These are phyloP conservation scores for Hylaeus anthracinus DNA, from an alignment of 1,140 invertebrate species.

Conservation along the genomic window DNA sequence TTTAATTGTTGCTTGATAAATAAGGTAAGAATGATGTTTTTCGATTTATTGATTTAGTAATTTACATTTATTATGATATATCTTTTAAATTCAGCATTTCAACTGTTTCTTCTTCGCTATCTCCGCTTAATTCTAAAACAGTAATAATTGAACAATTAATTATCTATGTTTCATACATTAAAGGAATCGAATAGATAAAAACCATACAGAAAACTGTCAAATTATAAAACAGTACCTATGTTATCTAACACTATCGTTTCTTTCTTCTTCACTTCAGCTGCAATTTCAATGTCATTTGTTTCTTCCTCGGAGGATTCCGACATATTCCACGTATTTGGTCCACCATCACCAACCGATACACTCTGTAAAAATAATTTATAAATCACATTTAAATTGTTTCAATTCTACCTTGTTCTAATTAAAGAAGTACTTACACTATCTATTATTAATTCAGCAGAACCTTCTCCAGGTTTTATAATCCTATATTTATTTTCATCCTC, in stretches of 20 bases:
- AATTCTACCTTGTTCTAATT: not conserved
- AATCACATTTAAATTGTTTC: slow-evolving; percentile 9
- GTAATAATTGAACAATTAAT: slow-evolving; percentile 40
- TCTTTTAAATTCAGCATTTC: slow-evolving; percentile 66
- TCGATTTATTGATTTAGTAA: not conserved
- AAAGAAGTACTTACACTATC: not conserved
- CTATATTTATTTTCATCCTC: slow-evolving; percentile 44
- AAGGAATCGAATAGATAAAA: not conserved
- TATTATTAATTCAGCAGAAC: slow-evolving; percentile 70
- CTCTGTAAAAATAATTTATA: slow-evolving; percentile 48
- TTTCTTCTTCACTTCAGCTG: slow-evolving; percentile 63
- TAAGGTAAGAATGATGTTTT: not conserved
- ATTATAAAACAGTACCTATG: slow-evolving; percentile 16
- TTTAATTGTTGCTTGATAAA: not conserved
- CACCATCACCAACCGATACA: slow-evolving; percentile 67
- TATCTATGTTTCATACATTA: not conserved
- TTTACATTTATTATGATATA: slow-evolving; percentile 52
- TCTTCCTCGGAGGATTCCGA: slow-evolving; percentile 68
- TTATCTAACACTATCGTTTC: not conserved
- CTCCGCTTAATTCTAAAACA: slow-evolving; percentile 79
- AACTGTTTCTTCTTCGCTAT: slow-evolving; percentile 81
- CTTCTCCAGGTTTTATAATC: slow-evolving; percentile 67
- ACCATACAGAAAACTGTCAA: not conserved
- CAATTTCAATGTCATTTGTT: slow-evolving; percentile 69
- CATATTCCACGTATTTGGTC: slow-evolving; percentile 74